Percentiles rank a stretch among this genome's conserved stretches.
Evolutionary conservation across 2,888 invertebrate species (phyloP).

Genomic region (Troides oblongomaculatus): DNA sequence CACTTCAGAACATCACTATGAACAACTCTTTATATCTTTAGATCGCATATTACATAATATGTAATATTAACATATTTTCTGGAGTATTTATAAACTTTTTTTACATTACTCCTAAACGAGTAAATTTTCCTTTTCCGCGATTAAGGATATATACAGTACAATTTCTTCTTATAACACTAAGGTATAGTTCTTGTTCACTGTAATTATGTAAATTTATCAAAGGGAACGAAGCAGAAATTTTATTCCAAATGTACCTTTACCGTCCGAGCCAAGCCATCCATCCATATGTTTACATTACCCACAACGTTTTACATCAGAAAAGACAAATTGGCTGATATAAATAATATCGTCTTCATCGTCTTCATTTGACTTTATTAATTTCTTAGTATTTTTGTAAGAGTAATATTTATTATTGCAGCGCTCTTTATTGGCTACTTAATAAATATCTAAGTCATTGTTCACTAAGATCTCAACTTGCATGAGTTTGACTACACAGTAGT

Average conservation of each 20-base stretch:
- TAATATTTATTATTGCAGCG: too few relatives aligned
- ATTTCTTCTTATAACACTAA: not conserved
- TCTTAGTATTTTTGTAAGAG: too few relatives aligned
- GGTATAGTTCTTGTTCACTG: not conserved
- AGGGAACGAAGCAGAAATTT: not conserved
- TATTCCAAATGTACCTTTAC: not conserved
- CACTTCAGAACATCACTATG: not conserved
- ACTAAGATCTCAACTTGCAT: too few relatives aligned
- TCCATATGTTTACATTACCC: not conserved
- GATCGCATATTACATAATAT: not conserved
- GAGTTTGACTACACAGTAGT: too few relatives aligned
- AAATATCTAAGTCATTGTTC: too few relatives aligned
- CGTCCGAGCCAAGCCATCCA: not conserved
- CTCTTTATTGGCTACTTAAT: too few relatives aligned
- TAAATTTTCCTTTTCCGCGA: too few relatives aligned
- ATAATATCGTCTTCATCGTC: not conserved
- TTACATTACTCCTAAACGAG: too few relatives aligned
- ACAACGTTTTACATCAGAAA: not conserved
- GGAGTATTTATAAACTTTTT: too few relatives aligned
- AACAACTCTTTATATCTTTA: not conserved
- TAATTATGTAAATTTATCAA: not conserved
- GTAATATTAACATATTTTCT: too few relatives aligned
- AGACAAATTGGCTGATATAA: not conserved
- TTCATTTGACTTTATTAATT: too few relatives aligned
- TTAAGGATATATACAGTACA: not conserved